Evolutionary conservation across 2,113 vertebrate species (phyloP).

Genomic region (Psittacara wagleri): DNA sequence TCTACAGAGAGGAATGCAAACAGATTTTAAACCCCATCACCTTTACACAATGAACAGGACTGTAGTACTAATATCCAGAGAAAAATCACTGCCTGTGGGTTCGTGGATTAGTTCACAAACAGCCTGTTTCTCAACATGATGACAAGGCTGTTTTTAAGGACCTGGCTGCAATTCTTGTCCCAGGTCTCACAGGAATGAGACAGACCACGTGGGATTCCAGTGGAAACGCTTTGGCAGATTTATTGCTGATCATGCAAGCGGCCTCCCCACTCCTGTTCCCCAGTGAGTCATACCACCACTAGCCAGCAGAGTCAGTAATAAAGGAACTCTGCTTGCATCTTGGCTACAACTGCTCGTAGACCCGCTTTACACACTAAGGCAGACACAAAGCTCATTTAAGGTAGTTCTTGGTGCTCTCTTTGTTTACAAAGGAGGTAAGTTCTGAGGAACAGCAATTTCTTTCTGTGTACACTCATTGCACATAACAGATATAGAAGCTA

Average conservation of each 20-base stretch:
- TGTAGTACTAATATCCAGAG: neutral
- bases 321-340: neutral
- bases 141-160: neutral
- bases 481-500: neutral
- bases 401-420: neutral
- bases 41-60: neutral
- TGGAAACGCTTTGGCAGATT: neutral
- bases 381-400: neutral
- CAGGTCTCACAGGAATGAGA: neutral
- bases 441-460: neutral
- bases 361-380: neutral
- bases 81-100: neutral
- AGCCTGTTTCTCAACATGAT: neutral
- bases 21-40: neutral
- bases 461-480: neutral
- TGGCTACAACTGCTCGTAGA: fast-evolving
- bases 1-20: conserved; percentile 65
- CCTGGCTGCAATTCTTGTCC: neutral
- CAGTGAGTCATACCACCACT: neutral
- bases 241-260: neutral
- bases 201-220: neutral
- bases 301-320: neutral
- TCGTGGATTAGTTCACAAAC: neutral
- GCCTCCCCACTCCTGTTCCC: neutral
- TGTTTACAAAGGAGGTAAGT: neutral